Conservation (phyloP, 1,140 invertebrate species). For the Drosophila arizonae region DNA sequence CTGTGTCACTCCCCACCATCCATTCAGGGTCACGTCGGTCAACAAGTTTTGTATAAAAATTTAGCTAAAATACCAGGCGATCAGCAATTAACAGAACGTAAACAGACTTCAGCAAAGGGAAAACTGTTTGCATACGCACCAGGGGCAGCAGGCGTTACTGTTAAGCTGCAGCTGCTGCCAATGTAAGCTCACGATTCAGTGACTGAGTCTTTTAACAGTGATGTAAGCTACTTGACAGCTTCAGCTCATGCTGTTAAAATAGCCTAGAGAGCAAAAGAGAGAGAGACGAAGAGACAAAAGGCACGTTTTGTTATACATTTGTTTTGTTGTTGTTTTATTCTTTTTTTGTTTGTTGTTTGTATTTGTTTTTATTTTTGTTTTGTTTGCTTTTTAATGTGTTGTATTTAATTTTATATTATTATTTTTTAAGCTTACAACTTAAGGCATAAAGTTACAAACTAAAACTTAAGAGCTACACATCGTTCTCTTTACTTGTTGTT, state of each 20-base stretch:
- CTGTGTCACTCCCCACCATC: neutral
- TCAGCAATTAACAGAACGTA: neutral
- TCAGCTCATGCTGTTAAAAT: too few species aligned
- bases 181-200: too few species aligned
- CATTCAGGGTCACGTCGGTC: neutral
- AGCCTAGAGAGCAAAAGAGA: neutral
- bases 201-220: too few species aligned
- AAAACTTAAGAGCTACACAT: conserved; percentile 75
- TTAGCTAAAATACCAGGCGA: neutral
- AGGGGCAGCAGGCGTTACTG: neutral
- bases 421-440: conserved; percentile 81
- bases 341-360: conserved; percentile 59
- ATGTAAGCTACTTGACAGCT: too few species aligned
- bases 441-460: conserved; percentile 81
- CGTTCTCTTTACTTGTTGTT: conserved; percentile 36
- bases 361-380: conserved; percentile 64
- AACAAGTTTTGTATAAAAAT: neutral
- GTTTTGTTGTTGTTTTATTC: conserved; percentile 65
- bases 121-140: neutral
- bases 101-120: neutral
- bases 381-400: conserved; percentile 79
- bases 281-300: neutral
- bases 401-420: conserved; percentile 78
- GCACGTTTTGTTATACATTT: conserved; percentile 65
- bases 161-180: neutral